These are phyloP conservation scores for Scrobipalpa costella DNA, from an alignment of 2,888 invertebrate genomes.

Conservation along the genomic window DNA sequence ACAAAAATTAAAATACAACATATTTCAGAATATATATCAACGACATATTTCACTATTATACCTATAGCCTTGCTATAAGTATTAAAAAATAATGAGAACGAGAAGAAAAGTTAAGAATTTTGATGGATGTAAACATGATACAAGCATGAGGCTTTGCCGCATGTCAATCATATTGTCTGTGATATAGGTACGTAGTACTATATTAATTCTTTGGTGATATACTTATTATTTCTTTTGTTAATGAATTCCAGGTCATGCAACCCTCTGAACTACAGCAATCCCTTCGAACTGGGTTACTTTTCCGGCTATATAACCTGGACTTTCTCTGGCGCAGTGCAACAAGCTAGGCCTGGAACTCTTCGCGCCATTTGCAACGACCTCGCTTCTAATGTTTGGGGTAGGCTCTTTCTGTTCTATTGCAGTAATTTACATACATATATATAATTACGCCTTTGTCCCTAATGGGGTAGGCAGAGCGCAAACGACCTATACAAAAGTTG, in stretches of 20 bases:
- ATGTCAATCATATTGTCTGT: no score
- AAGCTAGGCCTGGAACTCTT: constrained; percentile 59
- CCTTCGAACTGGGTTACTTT: constrained; percentile 63
- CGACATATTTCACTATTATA: no score
- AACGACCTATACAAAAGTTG: no score
- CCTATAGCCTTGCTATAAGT: no score
- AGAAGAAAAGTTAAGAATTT: no score
- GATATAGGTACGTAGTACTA: no score
- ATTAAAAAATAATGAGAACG: no score
- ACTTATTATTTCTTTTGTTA: background rate
- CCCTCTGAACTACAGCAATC: constrained; percentile 57
- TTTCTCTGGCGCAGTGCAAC: constrained; percentile 62
- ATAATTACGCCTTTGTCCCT: no score
- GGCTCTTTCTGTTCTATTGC: constrained; percentile 13
- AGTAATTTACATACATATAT: no score
- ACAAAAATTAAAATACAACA: background rate
- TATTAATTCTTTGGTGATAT: background rate
- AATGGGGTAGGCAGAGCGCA: no score
- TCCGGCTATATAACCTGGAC: constrained; percentile 67
- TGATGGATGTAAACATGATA: no score
- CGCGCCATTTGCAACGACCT: constrained; percentile 57
- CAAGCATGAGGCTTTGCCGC: background rate
- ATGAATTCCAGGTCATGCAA: constrained; percentile 55
- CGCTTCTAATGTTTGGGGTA: constrained; percentile 53
- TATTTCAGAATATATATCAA: no score